These are phyloP conservation scores for Anseranas semipalmata DNA, from an alignment of 2,113 vertebrate species.

Conservation along the genomic window DNA sequence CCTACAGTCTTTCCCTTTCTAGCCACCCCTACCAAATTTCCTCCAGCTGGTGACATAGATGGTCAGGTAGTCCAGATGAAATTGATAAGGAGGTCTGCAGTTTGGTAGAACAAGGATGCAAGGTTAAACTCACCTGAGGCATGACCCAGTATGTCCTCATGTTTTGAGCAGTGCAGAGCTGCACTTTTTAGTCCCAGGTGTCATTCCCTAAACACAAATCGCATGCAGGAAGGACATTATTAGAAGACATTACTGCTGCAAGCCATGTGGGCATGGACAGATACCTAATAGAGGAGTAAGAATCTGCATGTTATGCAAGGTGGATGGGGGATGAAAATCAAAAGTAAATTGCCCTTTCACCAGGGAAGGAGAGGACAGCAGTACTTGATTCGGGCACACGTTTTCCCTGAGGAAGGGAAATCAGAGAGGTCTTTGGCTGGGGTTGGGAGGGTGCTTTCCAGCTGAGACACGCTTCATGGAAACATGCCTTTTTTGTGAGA, in stretches of 20 bases:
- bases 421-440: neutral
- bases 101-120: neutral
- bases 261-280: accelerated
- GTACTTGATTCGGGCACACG: accelerated
- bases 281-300: accelerated
- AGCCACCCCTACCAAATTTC: neutral
- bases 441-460: neutral
- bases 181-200: accelerated
- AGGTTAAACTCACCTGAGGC: neutral
- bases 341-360: neutral
- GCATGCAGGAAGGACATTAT: accelerated
- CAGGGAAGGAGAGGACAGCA: neutral
- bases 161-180: neutral
- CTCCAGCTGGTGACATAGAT: accelerated
- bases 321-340: neutral
- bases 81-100: neutral
- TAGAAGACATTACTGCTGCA: neutral
- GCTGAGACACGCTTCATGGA: neutral
- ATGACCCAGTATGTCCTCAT: accelerated
- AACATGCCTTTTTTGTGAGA: neutral
- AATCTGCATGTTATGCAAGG: neutral
- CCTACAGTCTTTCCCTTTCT: accelerated
- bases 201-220: too few species aligned
- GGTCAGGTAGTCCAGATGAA: neutral
- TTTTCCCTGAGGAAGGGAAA: too few species aligned